These are phyloP conservation scores for Marmota flaviventris DNA, from an alignment of 2,113 vertebrate species.

Conservation along the genomic window DNA sequence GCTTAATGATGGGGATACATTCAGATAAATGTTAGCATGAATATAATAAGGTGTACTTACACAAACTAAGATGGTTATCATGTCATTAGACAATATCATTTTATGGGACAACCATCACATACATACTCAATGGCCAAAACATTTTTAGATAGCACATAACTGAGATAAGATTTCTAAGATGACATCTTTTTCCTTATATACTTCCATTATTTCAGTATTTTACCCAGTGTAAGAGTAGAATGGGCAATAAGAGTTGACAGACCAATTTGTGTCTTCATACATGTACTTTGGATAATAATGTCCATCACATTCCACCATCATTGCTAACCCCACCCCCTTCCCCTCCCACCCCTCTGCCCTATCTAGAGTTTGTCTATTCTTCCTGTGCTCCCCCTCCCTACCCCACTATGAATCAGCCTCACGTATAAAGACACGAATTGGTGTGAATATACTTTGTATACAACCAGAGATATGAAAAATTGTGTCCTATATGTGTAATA, in stretches of 20 bases:
- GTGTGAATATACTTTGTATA: no score
- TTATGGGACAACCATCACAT: background rate
- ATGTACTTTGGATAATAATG: no score
- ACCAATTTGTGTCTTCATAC: no score
- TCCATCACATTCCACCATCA: no score
- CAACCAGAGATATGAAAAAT: no score
- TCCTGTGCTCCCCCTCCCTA: no score
- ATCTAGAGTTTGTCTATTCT: no score
- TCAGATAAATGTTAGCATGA: background rate
- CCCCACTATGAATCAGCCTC: no score
- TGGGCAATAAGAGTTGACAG: background rate
- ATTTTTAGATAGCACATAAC: background rate
- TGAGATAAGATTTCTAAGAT: background rate
- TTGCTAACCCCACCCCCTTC: no score
- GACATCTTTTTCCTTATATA: background rate
- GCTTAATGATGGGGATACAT: background rate
- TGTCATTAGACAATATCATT: background rate
- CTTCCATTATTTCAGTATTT: slow-evolving; percentile 5
- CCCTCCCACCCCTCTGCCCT: no score
- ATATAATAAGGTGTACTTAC: background rate
- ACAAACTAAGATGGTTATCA: background rate
- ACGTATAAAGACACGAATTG: no score
- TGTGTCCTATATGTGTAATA: no score
- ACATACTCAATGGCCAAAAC: background rate
- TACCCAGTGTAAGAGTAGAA: background rate